Conservation (phyloP, 2,888 invertebrate species). For the Dorcus parallelipipedus region DNA sequence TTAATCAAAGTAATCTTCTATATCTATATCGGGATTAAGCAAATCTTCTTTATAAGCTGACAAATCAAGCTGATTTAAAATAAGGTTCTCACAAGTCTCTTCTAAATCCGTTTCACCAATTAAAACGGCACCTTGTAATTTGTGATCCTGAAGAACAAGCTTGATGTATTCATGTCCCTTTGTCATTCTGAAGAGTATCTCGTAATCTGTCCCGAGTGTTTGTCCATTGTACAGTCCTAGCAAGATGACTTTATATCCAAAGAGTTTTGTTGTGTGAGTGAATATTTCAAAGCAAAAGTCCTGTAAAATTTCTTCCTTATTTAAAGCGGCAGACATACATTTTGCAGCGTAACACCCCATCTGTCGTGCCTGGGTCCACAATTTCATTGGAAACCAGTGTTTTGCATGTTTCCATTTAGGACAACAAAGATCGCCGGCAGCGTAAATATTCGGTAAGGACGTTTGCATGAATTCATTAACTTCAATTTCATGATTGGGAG, state of each 20-base stretch:
- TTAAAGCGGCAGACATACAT: constrained; percentile 70
- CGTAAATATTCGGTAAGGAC: constrained; percentile 73
- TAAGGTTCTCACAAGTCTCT: constrained; percentile 97
- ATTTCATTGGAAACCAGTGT: constrained; percentile 91
- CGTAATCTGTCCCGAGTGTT: constrained; percentile 74
- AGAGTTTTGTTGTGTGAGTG: constrained; percentile 92
- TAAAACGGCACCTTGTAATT: constrained; percentile 88
- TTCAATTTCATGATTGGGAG: constrained; percentile 75
- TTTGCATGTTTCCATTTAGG: constrained; percentile 73
- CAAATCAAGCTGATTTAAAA: constrained; percentile 90
- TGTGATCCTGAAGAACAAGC: constrained; percentile 78
- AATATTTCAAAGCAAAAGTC: constrained; percentile 98
- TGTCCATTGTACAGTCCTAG: constrained; percentile 93
- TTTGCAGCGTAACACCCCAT: constrained; percentile 95
- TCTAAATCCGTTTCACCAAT: constrained; percentile 97
- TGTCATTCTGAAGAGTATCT: constrained; percentile 81
- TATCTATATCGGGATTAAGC: constrained; percentile 91
- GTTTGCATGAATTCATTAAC: constrained; percentile 88
- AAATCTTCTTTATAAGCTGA: constrained; percentile 86
- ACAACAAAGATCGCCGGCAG: constrained; percentile 92
- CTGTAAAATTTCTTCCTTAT: constrained; percentile 65
- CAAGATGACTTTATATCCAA: constrained; percentile 89
- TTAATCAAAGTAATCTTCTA: constrained; percentile 99
- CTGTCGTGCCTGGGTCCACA: constrained; percentile 98
- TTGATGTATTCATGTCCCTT: constrained; percentile 81